Evolutionary conservation across 2,888 invertebrate species (phyloP).

Genomic region (Scaptodrosophila latifasciaeformis): DNA sequence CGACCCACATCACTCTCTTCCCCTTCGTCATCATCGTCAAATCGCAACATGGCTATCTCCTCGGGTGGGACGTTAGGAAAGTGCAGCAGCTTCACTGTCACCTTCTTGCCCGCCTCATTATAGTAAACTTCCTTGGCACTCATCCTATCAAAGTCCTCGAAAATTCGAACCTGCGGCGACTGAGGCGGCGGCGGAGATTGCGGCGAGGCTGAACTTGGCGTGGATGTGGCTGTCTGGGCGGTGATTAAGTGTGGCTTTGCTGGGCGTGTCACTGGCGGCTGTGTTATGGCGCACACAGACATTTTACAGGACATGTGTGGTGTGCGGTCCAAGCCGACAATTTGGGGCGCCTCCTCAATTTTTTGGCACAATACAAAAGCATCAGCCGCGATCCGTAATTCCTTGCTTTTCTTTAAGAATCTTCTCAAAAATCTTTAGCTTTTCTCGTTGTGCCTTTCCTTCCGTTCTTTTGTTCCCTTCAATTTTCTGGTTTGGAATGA

Average conservation of each 20-base stretch:
- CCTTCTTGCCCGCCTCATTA: conserved; percentile 74
- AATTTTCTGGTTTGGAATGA: too few species aligned
- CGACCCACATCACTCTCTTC: conserved; percentile 19
- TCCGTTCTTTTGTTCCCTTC: too few species aligned
- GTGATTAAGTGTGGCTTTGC: conserved; percentile 13
- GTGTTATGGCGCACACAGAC: conserved; percentile 72
- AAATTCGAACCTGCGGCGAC: conserved; percentile 72
- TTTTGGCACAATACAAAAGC: too few species aligned
- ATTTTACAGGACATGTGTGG: conserved; percentile 66
- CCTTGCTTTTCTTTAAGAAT: too few species aligned
- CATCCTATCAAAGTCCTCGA: conserved; percentile 76
- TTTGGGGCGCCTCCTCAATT: too few species aligned
- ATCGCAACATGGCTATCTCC: conserved; percentile 71
- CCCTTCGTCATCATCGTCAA: conserved; percentile 61
- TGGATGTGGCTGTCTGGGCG: conserved; percentile 17
- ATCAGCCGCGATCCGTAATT: too few species aligned
- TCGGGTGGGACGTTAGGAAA: conserved; percentile 74
- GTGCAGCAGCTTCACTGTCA: conserved; percentile 73
- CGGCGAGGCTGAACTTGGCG: conserved; percentile 46
- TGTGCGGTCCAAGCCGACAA: too few species aligned
- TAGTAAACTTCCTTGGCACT: conserved; percentile 75
- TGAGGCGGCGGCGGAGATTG: conserved; percentile 47
- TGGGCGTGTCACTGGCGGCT: conserved; percentile 37
- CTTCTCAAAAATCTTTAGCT: too few species aligned
- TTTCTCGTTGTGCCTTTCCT: too few species aligned